Conservation (phyloP, 2,113 vertebrate species). For the Chamaetylas fuelleborni region DNA sequence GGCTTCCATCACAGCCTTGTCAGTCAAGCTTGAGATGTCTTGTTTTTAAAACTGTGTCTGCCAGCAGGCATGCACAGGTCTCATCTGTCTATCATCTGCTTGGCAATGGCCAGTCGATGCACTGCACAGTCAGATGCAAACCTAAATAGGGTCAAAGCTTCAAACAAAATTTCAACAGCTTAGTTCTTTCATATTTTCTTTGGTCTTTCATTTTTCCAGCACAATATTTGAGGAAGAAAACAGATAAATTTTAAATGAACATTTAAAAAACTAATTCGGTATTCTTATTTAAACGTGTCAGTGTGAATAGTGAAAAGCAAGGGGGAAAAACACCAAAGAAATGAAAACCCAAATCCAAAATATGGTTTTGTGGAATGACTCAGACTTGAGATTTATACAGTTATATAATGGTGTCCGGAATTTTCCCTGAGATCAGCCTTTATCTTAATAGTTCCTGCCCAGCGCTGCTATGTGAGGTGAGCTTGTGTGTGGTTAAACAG, state of each 20-base stretch:
- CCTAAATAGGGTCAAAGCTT: not conserved
- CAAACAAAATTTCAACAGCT: not conserved
- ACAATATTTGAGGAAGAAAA: not conserved
- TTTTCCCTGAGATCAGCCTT: not conserved
- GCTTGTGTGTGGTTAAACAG: slow-evolving; percentile 13
- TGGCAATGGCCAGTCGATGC: not conserved
- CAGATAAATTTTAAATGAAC: not conserved
- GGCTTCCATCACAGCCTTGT: not conserved
- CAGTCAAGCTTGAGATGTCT: not conserved
- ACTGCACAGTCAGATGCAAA: not conserved
- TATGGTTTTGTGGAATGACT: not conserved
- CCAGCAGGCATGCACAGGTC: not conserved
- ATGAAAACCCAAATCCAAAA: not conserved
- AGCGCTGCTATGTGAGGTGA: not conserved
- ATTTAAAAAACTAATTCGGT: not conserved
- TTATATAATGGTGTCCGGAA: not conserved
- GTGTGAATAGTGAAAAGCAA: not conserved
- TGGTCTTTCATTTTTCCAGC: not conserved
- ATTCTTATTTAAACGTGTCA: not conserved
- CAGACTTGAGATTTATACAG: not conserved
- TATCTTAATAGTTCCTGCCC: not conserved
- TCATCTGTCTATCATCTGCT: not conserved
- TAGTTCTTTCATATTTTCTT: not conserved
- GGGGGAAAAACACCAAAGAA: not conserved
- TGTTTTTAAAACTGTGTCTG: not conserved